Base-by-base conservation (phyloP, 2,113 vertebrate genomes). In the Odobenus rosmarus region DNA sequence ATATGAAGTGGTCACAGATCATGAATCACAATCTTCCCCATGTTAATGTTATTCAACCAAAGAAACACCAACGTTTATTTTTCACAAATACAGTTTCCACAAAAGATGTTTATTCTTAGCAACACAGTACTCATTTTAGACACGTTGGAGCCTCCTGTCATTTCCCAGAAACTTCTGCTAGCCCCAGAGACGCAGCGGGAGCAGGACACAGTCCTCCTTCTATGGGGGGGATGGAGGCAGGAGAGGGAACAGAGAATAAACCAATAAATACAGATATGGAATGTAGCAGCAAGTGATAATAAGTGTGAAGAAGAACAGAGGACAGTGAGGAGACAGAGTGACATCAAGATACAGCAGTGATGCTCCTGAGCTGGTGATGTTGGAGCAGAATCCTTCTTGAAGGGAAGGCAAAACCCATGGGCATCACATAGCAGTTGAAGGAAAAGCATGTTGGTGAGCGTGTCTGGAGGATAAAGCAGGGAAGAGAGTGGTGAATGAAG, bases 181-280 rank as follows among this genome's bases (percentile, higher is more conserved):
- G 51, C 19, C 62, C 49, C 36, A 39, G 33, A 16, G 5, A 55
- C 11, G 33, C 13, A n/a, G 21, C 0, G 36, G 8, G 8, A 61
- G 49, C 28, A 61, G n/a, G 36, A 62, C 6, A 11, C 28, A 79
- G 46, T 7, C 26, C 18, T 21, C 16, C 0, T n/a, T 59, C 67
- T 93, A 16, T 9, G 19, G 9, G 49, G 46, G 46, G 21, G 24
- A 5, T 0, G 4, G 3, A 12, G 3, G 64, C 83, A 33, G 1
- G 10, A 0, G 11, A n/a, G 4, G 18, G 15, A 4, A 33, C 0
- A 55, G 64, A 62, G 14, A 33, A 16, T 1, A n/a, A 31, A 1
- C 49, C 21, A 18, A 3, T 23, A 33, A 28, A 6, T 18, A 0
- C 14, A 53, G 16, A 0, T 14, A 7, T 0, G 2, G 1, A 23